These are phyloP conservation scores for Drosophila sulfurigaster DNA, from an alignment of 1,140 invertebrate genomes.

Conservation along the genomic window DNA sequence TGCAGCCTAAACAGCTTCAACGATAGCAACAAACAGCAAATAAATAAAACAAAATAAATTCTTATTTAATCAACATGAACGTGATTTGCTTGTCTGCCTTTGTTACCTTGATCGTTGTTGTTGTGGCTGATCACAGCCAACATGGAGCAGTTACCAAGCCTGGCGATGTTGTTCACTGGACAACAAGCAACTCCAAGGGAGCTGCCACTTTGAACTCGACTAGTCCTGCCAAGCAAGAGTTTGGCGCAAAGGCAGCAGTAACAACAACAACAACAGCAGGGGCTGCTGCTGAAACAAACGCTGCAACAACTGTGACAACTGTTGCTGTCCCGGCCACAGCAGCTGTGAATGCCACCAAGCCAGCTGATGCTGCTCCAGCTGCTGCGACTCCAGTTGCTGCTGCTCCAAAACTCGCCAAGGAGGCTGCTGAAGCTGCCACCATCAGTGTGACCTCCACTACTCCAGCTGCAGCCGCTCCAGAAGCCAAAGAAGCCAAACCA, in stretches of 20 bases:
- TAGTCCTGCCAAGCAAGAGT: not conserved
- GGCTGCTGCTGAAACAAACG: not conserved
- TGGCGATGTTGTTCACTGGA: conserved; percentile 35
- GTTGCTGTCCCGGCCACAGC: not conserved
- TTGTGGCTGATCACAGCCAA: conserved; percentile 7
- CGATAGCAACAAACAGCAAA: not conserved
- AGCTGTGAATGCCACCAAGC: not conserved
- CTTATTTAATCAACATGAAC: conserved; percentile 17
- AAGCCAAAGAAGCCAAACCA: not conserved
- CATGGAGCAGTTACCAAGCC: conserved; percentile 3
- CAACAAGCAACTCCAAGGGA: conserved; percentile 26
- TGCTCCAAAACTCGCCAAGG: not conserved
- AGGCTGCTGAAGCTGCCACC: not conserved
- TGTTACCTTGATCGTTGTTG: conserved; percentile 12
- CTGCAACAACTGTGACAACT: not conserved
- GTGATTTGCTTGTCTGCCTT: not conserved
- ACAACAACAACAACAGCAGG: not conserved
- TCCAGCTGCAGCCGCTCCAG: not conserved
- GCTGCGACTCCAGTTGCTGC: not conserved
- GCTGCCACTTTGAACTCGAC: conserved; percentile 16
- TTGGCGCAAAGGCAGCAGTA: not conserved
- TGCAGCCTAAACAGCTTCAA: not conserved
- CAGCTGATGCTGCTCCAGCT: not conserved
- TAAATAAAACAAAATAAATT: not conserved
- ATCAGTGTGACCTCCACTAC: not conserved